Base-by-base conservation (phyloP, 2,797 vertebrate genomes). In the Megalops cyprinoides region DNA sequence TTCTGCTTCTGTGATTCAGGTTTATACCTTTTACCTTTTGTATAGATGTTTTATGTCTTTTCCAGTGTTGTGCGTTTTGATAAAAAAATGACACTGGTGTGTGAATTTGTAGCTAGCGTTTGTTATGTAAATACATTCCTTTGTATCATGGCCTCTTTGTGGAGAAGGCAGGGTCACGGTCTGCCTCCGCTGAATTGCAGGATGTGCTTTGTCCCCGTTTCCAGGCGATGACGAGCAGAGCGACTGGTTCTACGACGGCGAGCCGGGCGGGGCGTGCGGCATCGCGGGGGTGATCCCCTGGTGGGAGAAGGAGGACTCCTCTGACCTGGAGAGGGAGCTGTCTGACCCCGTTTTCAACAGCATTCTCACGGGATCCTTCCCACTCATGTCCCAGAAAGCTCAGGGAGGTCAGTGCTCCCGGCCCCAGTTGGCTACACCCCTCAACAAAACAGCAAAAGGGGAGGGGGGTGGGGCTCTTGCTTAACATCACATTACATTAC, bases 191-290 rank as follows among this genome's bases (percentile, higher is more conserved):
- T 37, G 3, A 44, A 9, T 67, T 20, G 7, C 23, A 44, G 44
- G 23, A n/a, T n/a, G 25, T 37, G 74, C 37, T 49, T n/a, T 74
- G 23, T 85, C 23, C 81, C 31, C 82, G 84, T 81, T 62, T 73
- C 78, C 86, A 99, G 98, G 94, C 31, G 98, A 99, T 1, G 98
- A 99, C 74, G 98, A 99, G 76, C 98, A 99, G 90, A 99, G 98
- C 5, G 98, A 99, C 88, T 99, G 98, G 98, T 98, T 95, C 90
- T 97, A 95, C 0, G 98, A 99, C 67, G 97, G 96, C 0, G 98
- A 99, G 78, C 90, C 95, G 0, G 96, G 96, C 0, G 98, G 98
- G 73, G 97, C 98, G 0, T 98, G 98, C 77, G 98, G 97, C 44
- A 96, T 99, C 75, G 96, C 97, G 0, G 97, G 97, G 0, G 94